Base-by-base conservation (phyloP, 1,140 invertebrate species). In the Anastatus disparis region DNA sequence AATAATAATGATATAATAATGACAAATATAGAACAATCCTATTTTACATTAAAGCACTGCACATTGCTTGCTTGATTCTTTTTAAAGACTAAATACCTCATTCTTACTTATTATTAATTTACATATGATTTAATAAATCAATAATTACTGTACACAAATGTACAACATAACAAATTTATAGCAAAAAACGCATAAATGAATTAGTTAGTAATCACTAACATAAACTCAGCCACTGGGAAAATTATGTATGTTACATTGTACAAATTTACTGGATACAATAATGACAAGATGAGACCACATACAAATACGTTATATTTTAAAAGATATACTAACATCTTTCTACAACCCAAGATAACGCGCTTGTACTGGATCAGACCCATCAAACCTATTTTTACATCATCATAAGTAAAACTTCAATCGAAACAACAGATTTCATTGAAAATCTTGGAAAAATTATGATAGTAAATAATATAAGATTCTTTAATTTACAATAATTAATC, bases 131-230 rank as follows among this genome's bases (percentile, higher is more conserved):
- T 64, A 8, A 53, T 22, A 70, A 64, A 70, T 26, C 38, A 61
- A 70, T 70, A 44, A 70, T 64, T 56, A 62, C 58, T 70, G 46
- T 70, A 70, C 58, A 70, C 48, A 9, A 46, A 38, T 70, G 48
- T 63, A 55, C 64, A 67, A 67, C 20, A 62, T 62, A 70, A 70
- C 67, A 70, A 70, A 62, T 62, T n/a, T 17, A 69, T 70, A 53
- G 48, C 44, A 27, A 55, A 62, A 62, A 24, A 59, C 35, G 38
- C 17, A 1, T 62, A 20, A 6, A 35, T 35, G 10, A n/a, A 48
- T 61, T 35, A 13, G 29, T 70, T 70, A 55, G 58, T 62, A 70
- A 62, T 44, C 22, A 31, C 52, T n/a, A 69, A 69, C 67, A 63
- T 53, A 24, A 62, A 70, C 38, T 53, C 40, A 44, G 48, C 58